phyloP scores from a whole-genome alignment of 2,888 invertebrate species.

The Strigamia transsilvanica region DNA sequence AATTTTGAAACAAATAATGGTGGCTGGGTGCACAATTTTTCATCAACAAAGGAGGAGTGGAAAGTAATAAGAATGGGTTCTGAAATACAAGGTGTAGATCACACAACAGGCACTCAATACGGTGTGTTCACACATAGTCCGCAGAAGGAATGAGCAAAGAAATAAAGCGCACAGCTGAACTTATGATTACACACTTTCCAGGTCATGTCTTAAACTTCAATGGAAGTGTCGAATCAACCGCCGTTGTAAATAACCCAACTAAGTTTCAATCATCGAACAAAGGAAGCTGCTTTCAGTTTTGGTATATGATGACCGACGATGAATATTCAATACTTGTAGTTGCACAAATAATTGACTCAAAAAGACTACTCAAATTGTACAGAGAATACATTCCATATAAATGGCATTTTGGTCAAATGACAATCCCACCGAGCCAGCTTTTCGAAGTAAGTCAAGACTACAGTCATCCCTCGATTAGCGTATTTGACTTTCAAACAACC shows the following conservation, averaged over 20 bases:
- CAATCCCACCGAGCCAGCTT: neutral
- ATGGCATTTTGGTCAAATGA: neutral
- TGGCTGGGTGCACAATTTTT: neutral
- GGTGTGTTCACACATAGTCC: neutral
- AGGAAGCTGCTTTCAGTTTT: conserved; percentile 23
- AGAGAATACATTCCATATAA: neutral
- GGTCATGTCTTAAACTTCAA: neutral
- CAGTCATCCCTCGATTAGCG: too few species aligned
- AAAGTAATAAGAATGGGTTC: neutral
- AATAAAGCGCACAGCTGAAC: too few species aligned
- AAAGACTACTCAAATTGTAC: neutral
- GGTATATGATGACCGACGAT: neutral
- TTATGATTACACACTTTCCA: neutral
- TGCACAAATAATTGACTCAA: neutral
- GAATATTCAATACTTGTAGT: neutral
- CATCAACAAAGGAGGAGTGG: neutral
- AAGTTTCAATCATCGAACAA: neutral
- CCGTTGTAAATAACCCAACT: neutral
- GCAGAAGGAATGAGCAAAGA: too few species aligned
- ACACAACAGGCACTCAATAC: neutral
- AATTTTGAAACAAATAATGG: neutral
- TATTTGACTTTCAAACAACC: too few species aligned
- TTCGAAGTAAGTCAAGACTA: too few species aligned
- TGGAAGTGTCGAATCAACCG: neutral
- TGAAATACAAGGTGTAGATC: neutral